A percentile compares a stretch with the other conserved stretches of the same genome.
Conservation (phyloP, 2,113 vertebrate species). For the Sciurus niger region DNA sequence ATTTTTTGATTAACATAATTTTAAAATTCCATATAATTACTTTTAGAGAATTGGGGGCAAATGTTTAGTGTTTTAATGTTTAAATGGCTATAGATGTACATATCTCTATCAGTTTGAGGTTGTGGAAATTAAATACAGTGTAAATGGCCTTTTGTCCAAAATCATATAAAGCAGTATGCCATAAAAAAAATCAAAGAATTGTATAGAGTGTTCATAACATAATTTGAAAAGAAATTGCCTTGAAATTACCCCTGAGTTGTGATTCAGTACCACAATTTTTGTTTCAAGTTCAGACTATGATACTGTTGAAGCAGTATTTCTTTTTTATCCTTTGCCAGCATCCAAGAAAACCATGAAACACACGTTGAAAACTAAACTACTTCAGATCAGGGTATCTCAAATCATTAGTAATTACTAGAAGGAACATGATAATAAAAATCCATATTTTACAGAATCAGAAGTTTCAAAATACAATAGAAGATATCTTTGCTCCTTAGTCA, state of each 20-base stretch:
- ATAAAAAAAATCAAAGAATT: conserved; percentile 45
- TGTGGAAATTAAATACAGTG: conserved; percentile 56
- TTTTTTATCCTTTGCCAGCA: neutral
- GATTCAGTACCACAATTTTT: conserved; percentile 68
- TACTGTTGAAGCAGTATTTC: conserved; percentile 25
- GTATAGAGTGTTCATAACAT: conserved; percentile 61
- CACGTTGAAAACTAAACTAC: conserved; percentile 38
- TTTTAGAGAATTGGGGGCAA: neutral
- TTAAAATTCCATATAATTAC: neutral
- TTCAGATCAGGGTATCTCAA: conserved; percentile 13
- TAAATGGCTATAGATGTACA: neutral
- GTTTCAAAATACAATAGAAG: conserved; percentile 4
- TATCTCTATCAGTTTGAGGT: neutral
- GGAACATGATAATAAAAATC: conserved; percentile 48
- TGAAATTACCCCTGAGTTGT: conserved; percentile 72
- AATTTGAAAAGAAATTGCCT: conserved; percentile 80
- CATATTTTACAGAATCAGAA: neutral
- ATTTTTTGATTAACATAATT: neutral
- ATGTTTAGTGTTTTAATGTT: conserved; percentile 58
- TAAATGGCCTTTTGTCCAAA: conserved; percentile 66
- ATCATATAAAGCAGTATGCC: conserved; percentile 53
- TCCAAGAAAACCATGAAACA: conserved; percentile 43
- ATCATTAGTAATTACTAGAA: conserved; percentile 34
- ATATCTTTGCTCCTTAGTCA: neutral
- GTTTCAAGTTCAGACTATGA: conserved; percentile 47